Percentiles rank a stretch among this genome's conserved stretches.
These are phyloP conservation scores for Zeuzera pyrina DNA, from an alignment of 2,888 invertebrate genomes.

Conservation along the genomic window DNA sequence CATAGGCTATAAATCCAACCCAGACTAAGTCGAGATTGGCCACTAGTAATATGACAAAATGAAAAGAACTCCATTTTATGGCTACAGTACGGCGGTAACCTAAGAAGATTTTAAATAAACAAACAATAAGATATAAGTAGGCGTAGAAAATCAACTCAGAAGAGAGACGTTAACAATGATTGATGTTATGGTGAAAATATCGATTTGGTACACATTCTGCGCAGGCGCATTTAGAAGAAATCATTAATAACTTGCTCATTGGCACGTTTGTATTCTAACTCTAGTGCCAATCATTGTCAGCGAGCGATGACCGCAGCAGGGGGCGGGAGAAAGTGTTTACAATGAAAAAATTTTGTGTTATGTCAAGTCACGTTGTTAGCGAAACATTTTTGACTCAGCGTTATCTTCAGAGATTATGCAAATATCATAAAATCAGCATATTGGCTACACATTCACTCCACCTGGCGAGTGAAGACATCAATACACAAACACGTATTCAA, in stretches of 20 bases:
- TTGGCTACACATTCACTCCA: neutral
- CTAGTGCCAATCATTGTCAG: conserved; percentile 28
- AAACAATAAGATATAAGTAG: too few relatives aligned
- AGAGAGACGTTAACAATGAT: too few relatives aligned
- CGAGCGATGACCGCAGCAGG: conserved; percentile 13
- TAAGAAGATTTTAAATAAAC: too few relatives aligned
- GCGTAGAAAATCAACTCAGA: too few relatives aligned
- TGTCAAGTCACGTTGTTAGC: neutral
- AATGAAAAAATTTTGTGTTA: conserved; percentile 16
- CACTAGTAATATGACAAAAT: too few relatives aligned
- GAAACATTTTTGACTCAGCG: neutral
- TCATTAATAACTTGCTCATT: conserved; percentile 33
- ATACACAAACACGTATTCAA: too few relatives aligned
- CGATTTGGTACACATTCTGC: conserved; percentile 9
- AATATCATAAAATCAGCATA: conserved; percentile 1
- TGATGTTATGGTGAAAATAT: conserved; percentile 17
- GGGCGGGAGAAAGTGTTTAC: conserved; percentile 36
- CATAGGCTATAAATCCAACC: too few relatives aligned
- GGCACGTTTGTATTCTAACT: conserved; percentile 14
- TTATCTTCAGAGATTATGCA: too few relatives aligned
- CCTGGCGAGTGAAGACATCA: too few relatives aligned
- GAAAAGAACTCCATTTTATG: too few relatives aligned
- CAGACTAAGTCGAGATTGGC: too few relatives aligned
- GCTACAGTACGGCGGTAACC: too few relatives aligned
- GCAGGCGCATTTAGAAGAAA: conserved; percentile 27